Percentiles rank a stretch among this genome's conserved stretches.
Evolutionary conservation across 1,140 invertebrate species (phyloP).

Genomic region (Archegozetes longisetosus): DNA sequence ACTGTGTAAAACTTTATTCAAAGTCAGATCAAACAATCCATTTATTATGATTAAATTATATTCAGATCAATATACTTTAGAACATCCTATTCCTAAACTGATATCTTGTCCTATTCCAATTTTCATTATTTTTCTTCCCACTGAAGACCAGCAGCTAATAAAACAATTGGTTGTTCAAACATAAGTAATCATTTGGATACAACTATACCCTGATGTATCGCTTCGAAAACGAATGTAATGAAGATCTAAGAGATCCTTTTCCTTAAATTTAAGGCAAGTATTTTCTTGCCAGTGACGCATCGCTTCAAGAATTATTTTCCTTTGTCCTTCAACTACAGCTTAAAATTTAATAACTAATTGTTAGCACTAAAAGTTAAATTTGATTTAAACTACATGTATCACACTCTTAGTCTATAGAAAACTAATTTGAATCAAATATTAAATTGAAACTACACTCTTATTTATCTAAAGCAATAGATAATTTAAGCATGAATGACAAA

Average conservation of each 20-base stretch:
- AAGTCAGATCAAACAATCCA: slow-evolving; percentile 8
- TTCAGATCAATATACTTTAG: neutral
- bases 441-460: too few species aligned
- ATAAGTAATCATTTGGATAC: neutral
- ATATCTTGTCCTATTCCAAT: slow-evolving; percentile 3
- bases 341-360: neutral
- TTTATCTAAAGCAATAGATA: too few species aligned
- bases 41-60: neutral
- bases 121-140: neutral
- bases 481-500: too few species aligned
- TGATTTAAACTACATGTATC: too few species aligned
- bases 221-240: neutral
- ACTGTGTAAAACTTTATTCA: slow-evolving; percentile 21
- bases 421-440: too few species aligned
- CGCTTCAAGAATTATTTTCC: slow-evolving; percentile 20
- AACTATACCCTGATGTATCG: neutral
- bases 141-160: neutral
- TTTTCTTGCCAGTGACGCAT: slow-evolving; percentile 38
- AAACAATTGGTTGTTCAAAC: neutral
- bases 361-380: too few species aligned
- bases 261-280: slow-evolving; percentile 25
- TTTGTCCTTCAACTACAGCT: slow-evolving; percentile 23
- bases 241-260: neutral
- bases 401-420: too few species aligned
- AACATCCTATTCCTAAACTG: slow-evolving; percentile 9